Evolutionary conservation across 2,113 vertebrate species (phyloP).

Genomic region (Ceuthmochares aereus): DNA sequence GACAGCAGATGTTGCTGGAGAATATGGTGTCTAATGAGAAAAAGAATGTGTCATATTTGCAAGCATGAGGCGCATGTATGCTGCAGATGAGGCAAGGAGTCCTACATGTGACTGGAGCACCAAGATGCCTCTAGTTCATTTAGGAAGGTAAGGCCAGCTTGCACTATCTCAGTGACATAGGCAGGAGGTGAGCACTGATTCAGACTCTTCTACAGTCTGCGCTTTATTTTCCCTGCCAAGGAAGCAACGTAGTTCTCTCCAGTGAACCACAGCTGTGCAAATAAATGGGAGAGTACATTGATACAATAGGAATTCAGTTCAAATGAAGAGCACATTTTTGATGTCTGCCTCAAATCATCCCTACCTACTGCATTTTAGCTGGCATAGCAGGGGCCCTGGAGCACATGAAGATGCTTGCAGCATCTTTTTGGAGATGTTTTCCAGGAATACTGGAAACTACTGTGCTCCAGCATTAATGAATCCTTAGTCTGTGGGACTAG

Average conservation of each 20-base stretch:
- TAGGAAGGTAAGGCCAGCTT: not conserved
- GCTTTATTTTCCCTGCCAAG: not conserved
- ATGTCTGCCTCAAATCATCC: not conserved
- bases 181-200: not conserved
- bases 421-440: not conserved
- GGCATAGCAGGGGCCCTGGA: not conserved
- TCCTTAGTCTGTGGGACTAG: not conserved
- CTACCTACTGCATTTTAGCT: not conserved
- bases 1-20: not conserved
- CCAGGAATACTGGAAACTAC: not conserved
- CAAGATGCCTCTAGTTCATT: not conserved
- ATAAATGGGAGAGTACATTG: too few relatives aligned
- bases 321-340: fast-evolving
- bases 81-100: not conserved
- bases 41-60: not conserved
- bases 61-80: not conserved
- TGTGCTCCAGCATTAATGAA: not conserved
- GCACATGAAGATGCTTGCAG: not conserved
- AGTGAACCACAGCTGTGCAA: not conserved
- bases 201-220: not conserved
- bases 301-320: not conserved
- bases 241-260: not conserved
- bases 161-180: not conserved
- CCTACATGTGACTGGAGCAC: not conserved
- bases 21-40: fast-evolving